Evolutionary conservation across 2,888 invertebrate species (phyloP).

Genomic region (Eudemis profundana): DNA sequence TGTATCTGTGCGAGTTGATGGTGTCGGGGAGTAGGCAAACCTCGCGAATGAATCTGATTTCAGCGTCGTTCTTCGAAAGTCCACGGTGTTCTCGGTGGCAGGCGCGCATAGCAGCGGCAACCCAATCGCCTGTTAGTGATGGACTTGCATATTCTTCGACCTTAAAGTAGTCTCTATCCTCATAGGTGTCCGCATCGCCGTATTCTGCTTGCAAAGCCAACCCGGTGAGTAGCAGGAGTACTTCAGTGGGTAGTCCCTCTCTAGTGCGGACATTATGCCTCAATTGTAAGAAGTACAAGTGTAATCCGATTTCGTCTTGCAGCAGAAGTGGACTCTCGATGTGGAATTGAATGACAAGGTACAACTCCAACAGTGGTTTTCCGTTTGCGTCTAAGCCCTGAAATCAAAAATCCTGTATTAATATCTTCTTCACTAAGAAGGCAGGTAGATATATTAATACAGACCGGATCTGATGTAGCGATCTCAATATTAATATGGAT

Average conservation of each 20-base stretch:
- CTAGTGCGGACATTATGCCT: slow-evolving; percentile 93
- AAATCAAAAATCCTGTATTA: slow-evolving; percentile 54
- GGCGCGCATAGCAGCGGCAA: slow-evolving; percentile 87
- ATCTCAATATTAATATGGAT: too few species aligned
- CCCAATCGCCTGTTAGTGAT: slow-evolving; percentile 86
- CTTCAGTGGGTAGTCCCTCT: slow-evolving; percentile 86
- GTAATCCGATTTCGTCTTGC: slow-evolving; percentile 95
- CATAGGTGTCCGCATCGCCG: slow-evolving; percentile 88
- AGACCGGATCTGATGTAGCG: too few species aligned
- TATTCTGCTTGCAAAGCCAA: slow-evolving; percentile 96
- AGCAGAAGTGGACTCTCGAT: slow-evolving; percentile 95
- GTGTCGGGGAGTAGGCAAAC: slow-evolving; percentile 93
- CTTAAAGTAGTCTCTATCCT: slow-evolving; percentile 87
- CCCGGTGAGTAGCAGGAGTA: slow-evolving; percentile 92
- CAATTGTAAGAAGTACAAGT: slow-evolving; percentile 97
- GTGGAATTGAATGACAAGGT: slow-evolving; percentile 97
- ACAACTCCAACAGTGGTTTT: slow-evolving; percentile 94
- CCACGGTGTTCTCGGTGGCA: slow-evolving; percentile 94
- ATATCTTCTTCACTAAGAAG: neutral
- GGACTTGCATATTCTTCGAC: slow-evolving; percentile 94
- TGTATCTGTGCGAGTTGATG: slow-evolving; percentile 95
- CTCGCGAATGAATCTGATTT: slow-evolving; percentile 95
- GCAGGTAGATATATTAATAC: too few species aligned
- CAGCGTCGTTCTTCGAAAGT: slow-evolving; percentile 92
- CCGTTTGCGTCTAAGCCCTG: slow-evolving; percentile 96